Base-by-base conservation (phyloP, 2,113 vertebrate genomes). In the Tragelaphus buxtoni region DNA sequence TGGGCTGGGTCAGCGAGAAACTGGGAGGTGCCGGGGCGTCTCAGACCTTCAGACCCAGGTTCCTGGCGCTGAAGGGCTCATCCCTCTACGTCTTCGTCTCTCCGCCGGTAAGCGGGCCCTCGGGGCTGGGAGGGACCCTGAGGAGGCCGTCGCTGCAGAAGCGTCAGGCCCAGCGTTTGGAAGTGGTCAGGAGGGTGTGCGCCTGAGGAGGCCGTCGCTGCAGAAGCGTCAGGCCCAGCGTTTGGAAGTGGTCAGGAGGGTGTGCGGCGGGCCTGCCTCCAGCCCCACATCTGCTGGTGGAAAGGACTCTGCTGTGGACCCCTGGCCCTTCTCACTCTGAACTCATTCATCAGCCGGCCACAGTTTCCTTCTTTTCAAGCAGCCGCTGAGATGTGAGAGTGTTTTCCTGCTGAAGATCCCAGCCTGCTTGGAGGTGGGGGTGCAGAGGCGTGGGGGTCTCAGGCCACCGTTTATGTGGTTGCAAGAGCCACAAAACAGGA, bases 1-100 rank as follows among this genome's bases (percentile, higher is more conserved):
- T 99, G 99, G 99, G 99, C 90, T 99, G 99, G 99, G 99, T 99
- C 32, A 99, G 99, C 95, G 99, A 99, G 96, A 99, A 98, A 94
- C 98, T 99, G 3, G 99, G 99, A 89, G 98, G 97, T 95, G 97
- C 97, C n/a, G 97, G 98, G 83, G 97, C 98, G 49, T 96, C 97
- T 77, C 98, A 97, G 63, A 92, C 98, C 81, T 98, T 99, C 96
- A 98, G 97, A 91, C 99, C 99, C 98, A 99, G 99, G 98, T 99
- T 99, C 98, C 98, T 99, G 97, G 99, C 99, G 32, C 98, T 99
- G 97, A 99, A 99, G 96, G 99, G 99, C 91, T 99, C 99, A 5
- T 99, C 98, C 45, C 99, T 99, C 98, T 98, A 99, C 96, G 98
- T 99, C 98, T 99, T 99, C 99, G 98, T 98, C 97, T 98, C 97